Evolutionary conservation across 2,113 vertebrate genomes (phyloP).

Genomic region (Cebus imitator): DNA sequence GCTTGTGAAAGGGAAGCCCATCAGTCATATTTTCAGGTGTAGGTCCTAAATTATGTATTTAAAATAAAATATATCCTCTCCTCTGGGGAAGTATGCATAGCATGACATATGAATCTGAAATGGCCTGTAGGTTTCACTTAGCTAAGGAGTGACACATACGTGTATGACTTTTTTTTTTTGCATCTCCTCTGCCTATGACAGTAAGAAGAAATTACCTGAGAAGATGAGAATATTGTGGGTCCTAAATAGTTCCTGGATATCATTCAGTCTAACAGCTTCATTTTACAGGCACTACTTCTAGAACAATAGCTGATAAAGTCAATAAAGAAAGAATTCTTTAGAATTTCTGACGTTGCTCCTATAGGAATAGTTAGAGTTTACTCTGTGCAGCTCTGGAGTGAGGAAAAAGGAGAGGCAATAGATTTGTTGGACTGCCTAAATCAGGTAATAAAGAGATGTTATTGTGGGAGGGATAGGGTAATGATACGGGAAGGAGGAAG

Average conservation of each 20-base stretch:
- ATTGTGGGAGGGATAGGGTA: background rate
- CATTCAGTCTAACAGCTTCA: background rate
- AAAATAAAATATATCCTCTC: conserved; percentile 6
- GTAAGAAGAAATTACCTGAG: background rate
- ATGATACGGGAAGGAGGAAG: background rate
- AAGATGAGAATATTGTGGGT: background rate
- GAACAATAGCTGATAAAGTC: background rate
- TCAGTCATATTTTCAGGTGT: conserved; percentile 21
- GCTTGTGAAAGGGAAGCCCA: background rate
- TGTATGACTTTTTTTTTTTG: background rate
- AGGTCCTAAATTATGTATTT: conserved; percentile 37
- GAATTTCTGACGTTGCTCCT: background rate
- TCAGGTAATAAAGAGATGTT: background rate
- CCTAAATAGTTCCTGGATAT: background rate
- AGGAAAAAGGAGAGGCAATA: background rate
- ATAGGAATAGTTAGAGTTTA: background rate
- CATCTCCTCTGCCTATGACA: background rate
- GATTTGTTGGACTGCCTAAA: background rate
- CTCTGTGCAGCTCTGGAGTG: background rate
- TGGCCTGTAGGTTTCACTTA: background rate
- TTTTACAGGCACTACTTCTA: background rate
- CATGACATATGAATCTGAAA: background rate
- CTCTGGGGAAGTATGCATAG: background rate
- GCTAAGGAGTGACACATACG: background rate
- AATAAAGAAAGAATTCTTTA: background rate